Conservation (phyloP, 2,797 vertebrate genomes). For the Pseudochirops cupreus region DNA sequence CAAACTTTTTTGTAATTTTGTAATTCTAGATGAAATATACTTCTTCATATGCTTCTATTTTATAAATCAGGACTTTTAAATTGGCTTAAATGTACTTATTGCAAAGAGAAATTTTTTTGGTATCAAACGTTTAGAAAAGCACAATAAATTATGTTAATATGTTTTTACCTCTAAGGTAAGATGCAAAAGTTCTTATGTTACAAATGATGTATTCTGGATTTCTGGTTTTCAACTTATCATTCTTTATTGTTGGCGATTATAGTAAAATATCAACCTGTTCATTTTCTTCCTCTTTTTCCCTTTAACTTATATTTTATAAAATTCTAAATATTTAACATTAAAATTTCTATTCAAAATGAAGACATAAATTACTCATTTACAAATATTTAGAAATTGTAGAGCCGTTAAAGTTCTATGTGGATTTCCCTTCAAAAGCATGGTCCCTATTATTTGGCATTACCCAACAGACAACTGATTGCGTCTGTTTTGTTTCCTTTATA, state of each 20-base stretch:
- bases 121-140: conserved; percentile 69
- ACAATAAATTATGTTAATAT: conserved; percentile 77
- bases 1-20: conserved; percentile 78
- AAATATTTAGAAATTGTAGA: conserved; percentile 63
- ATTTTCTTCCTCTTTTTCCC: conserved; percentile 49
- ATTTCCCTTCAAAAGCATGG: conserved; percentile 46
- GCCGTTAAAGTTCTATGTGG: conserved; percentile 49
- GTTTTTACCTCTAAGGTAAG: conserved; percentile 72
- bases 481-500: conserved; percentile 74
- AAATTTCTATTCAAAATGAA: conserved; percentile 42
- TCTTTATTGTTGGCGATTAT: conserved; percentile 69
- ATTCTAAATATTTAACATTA: conserved; percentile 19
- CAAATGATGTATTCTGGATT: conserved; percentile 70
- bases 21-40: conserved; percentile 78
- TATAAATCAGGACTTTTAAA: conserved; percentile 78
- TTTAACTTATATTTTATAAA: conserved; percentile 45
- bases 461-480: conserved; percentile 60
- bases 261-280: conserved; percentile 39
- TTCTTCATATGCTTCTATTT: conserved; percentile 77
- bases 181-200: conserved; percentile 54
- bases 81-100: conserved; percentile 76
- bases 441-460: conserved; percentile 59
- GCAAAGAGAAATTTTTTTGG: conserved; percentile 77
- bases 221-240: conserved; percentile 64
- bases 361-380: not conserved